Base-by-base conservation (phyloP, 2,888 invertebrate genomes). In the Escarpia spicata region DNA sequence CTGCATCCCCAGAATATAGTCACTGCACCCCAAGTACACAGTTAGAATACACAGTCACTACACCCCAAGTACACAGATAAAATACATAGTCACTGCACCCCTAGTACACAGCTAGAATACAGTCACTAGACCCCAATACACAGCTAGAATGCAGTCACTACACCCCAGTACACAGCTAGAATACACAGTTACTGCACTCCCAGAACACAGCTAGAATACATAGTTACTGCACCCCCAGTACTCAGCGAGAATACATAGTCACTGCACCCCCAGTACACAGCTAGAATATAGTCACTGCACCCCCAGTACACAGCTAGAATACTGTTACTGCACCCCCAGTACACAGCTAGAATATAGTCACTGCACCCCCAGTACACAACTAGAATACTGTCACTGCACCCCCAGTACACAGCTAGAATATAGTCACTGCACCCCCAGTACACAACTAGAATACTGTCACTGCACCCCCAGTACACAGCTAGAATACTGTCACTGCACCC, bases 401-500 rank as follows among this genome's bases (percentile, higher is more conserved):
- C 26, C 26, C 75, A 75, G 75, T 75, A 75, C 75, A 75, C 75
- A 75, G 26, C 75, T 75, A 75, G 75, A 75, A 19, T 75, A 75
- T 26, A 75, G 26, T 75, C 75, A 75, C 75, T 75, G 2, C 75
- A 75, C 75, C 75, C 26, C 75, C 26, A 75, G 75, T 75, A 75
- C 75, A 75, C 75, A 75, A 2, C 75, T 75, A 75, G 75, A 26
- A 19, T 75, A 75, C 75, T 26, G 75, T 75, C 75, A 75, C 75
- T 75, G 19, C 75, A 75, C 75, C 75, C 75, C 75, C 75, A 75
- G 75, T 75, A 75, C 75, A 75, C 75, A 75, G 75, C 75, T 75
- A 75, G 75, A 26, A 19, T 75, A 75, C 75, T 26, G 75, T 75
- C 75, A 75, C 75, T 75, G 2, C 75, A 75, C 75, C 75, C 26